Percentiles rank a stretch among this genome's conserved stretches.
These are phyloP conservation scores for Lagopus leucura DNA, from an alignment of 2,113 vertebrate genomes.

Conservation along the genomic window DNA sequence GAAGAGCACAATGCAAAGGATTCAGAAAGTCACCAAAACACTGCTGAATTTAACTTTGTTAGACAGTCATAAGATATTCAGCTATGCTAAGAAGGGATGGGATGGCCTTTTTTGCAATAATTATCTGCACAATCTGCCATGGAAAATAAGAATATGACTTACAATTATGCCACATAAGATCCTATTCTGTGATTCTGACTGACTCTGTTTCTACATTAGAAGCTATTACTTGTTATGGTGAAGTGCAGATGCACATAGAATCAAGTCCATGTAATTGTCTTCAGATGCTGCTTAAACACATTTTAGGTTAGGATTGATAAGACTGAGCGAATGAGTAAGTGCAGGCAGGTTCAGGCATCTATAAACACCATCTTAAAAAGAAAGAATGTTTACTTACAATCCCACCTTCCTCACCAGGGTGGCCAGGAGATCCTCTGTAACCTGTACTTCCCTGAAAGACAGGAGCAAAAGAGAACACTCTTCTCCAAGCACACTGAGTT, in stretches of 20 bases:
- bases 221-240: neutral
- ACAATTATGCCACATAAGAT: neutral
- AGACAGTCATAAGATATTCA: neutral
- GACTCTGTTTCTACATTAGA: neutral
- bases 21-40: neutral
- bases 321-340: neutral
- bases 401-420: slow-evolving; percentile 87
- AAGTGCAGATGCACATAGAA: neutral
- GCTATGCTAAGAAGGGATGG: neutral
- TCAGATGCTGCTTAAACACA: neutral
- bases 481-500: neutral
- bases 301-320: neutral
- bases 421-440: slow-evolving; percentile 77
- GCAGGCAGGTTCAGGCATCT: neutral
- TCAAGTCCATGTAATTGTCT: neutral
- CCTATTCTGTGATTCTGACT: neutral
- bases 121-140: neutral
- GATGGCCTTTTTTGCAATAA: neutral
- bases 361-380: neutral
- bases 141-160: neutral
- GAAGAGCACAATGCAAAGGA: neutral
- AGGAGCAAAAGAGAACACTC: neutral
- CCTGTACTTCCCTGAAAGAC: slow-evolving; percentile 80
- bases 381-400: slow-evolving; percentile 76
- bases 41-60: neutral